Percentiles rank a stretch among this genome's conserved stretches.
These are phyloP conservation scores for Porites cylindrica DNA, from an alignment of 92 coral and sea anemone genomes.

Conservation along the genomic window DNA sequence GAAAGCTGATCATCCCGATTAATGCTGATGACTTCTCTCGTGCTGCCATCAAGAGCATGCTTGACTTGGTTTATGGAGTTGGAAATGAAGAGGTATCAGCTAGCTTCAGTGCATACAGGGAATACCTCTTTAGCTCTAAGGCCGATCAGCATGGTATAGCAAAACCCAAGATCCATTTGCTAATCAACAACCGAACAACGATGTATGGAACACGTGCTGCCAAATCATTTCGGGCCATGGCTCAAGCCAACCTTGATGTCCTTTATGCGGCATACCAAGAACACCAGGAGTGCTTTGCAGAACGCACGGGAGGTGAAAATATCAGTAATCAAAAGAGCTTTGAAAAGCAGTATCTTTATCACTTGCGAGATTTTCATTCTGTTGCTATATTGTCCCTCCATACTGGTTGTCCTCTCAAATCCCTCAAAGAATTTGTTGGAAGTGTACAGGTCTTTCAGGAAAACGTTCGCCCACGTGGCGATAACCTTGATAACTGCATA, in stretches of 20 bases:
- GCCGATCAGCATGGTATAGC: neutral
- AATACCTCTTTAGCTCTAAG: neutral
- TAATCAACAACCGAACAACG: slow-evolving; percentile 31
- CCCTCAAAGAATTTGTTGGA: too few relatives aligned
- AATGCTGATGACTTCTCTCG: slow-evolving; percentile 31
- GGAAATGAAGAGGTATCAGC: neutral
- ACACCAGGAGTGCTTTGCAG: slow-evolving; percentile 1
- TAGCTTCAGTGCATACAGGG: neutral
- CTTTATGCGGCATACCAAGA: neutral
- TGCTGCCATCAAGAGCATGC: slow-evolving; percentile 11
- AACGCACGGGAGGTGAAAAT: neutral
- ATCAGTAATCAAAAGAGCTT: neutral
- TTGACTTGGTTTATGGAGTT: slow-evolving; percentile 26
- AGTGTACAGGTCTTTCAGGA: too few relatives aligned
- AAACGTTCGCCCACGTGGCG: too few relatives aligned
- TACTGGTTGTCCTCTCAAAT: slow-evolving; percentile 18
- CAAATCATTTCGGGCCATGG: too few relatives aligned
- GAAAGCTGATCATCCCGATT: slow-evolving; percentile 29
- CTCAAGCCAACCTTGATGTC: neutral
- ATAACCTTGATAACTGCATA: too few relatives aligned
- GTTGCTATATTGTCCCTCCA: slow-evolving; percentile 10
- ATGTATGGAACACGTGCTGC: too few relatives aligned
- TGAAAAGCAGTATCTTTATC: neutral
- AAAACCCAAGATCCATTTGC: slow-evolving; percentile 26
- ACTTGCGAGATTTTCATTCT: slow-evolving; percentile 20